A percentile compares a stretch with the other conserved stretches of the same genome.
These are phyloP conservation scores for Ridgeia piscesae DNA, from an alignment of 1,140 invertebrate species.

Conservation along the genomic window DNA sequence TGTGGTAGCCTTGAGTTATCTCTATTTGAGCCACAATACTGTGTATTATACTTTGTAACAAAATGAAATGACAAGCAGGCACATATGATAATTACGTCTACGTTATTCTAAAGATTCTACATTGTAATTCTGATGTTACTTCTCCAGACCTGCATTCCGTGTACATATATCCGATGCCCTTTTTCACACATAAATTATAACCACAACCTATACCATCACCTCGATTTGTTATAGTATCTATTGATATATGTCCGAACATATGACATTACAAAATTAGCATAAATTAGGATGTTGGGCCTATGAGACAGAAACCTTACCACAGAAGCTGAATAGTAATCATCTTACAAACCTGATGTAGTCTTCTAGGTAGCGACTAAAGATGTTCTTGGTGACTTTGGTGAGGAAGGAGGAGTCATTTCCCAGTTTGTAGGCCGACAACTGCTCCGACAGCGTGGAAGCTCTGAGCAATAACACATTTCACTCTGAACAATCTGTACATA, in stretches of 20 bases:
- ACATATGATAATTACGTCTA: neutral
- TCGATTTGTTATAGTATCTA: neutral
- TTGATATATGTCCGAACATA: neutral
- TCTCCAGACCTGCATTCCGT: neutral
- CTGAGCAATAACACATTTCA: constrained; percentile 46
- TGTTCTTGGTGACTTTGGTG: constrained; percentile 77
- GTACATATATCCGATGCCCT: constrained; percentile 24
- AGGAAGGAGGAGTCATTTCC: constrained; percentile 80
- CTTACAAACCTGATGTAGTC: constrained; percentile 71
- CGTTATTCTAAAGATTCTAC: neutral
- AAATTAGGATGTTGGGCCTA: neutral
- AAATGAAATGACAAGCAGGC: too few species aligned
- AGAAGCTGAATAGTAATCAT: neutral
- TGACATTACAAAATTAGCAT: neutral
- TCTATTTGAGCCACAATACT: too few species aligned
- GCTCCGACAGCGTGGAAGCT: constrained; percentile 73
- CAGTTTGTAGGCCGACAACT: constrained; percentile 74
- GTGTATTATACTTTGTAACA: too few species aligned
- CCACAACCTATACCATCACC: constrained; percentile 19
- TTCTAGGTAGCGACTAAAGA: constrained; percentile 79
- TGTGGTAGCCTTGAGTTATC: too few species aligned
- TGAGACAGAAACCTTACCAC: neutral
- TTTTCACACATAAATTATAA: neutral
- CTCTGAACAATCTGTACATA: neutral
- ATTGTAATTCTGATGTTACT: neutral